Evolutionary conservation across 1,140 invertebrate genomes (phyloP), one percentile per base, ranked within the genome.

Genomic region (Halyomorpha halys): DNA sequence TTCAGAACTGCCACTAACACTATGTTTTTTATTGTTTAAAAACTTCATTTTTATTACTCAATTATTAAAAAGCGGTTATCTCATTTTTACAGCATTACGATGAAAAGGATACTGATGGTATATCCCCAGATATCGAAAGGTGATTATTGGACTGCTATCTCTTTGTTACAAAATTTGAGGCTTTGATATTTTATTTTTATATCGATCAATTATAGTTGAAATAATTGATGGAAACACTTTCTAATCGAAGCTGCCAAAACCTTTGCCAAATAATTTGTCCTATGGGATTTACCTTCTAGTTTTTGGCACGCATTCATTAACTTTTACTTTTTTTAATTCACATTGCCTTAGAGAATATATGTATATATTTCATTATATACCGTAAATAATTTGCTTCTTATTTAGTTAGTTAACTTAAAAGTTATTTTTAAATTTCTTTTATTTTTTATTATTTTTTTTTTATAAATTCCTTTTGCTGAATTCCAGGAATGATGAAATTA

Each of bases 41-140:
- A 8, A 39, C 11, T 1, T 39, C 1, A 13, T 39, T 39, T 13
- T 1, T 39, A 39, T 2, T 39, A 39, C 11, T 11, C 13, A 6
- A 39, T 39, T 39, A 3, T 39, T 39, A 39, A 39, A 39, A 39
- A 39, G 5, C 6, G 34, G 34, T 39, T 39, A 9, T 39, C 71
- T 68, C 39, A 27, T 54, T 66, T 65, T 74, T 75, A 39, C 68
- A 78, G 76, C 73, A 73, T 62, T 78, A 76, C 19, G 71, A 72
- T 54, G 77, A 78, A 61, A 78, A 78, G 69, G 76, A 77, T 64
- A 69, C 73, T 59, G 66, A 65, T 54, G 67, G 68, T 49, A 9
- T 19, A 44, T 67, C 63, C 39, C 66, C 71, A 66, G 63, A 53
- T 23, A 70, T 70, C 44, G 74, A 76, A 68, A 76, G 74, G 76